Base-by-base conservation (phyloP, 2,113 vertebrate species). In the Zosterops borbonicus region DNA sequence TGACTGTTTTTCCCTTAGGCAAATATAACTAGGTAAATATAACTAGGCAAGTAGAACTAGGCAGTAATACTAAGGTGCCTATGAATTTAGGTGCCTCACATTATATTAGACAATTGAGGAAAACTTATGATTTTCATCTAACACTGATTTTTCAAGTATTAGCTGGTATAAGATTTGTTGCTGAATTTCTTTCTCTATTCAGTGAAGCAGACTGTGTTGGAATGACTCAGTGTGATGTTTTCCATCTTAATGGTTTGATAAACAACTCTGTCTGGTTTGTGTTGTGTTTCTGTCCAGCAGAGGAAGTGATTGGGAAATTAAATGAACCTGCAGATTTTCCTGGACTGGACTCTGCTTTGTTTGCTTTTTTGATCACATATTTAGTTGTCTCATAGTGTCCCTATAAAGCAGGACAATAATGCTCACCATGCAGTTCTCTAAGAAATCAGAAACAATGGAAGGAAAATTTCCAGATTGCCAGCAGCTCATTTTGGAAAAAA, bases 291-390 rank as follows among this genome's bases (percentile, higher is more conserved):
- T 73, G 23, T 50, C n/a, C 74, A 85, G 71, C 55, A 87, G 50
- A 94, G 78, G 70, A 95, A 94, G 82, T 10, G 6, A 63, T 33
- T 39, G 42, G 78, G 67, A 95, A 94, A 94, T 85, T 6, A 89
- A 89, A 95, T 28, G 55, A 94, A 89, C 35, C 69, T 85, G 87
- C 69, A 89, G 12, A 50, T 67, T 62, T 64, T 89, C 81, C 75
- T 94, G 91, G 44, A 69, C 62, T 47, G 75, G 50, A 88, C 14
- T 85, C 58, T 80, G 46, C 18, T 90, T 85, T 39, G 23, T 60
- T 60, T 79, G 83, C 71, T 89, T 78, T 89, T 94, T 82, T 89
- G 49, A 89, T 88, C 70, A 67, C 50, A 11, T 62, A 85, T 49
- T 92, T 71, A 60, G 24, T 84, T 55, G 22, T 69, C n/a, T 89